These are phyloP conservation scores for Papilio protenor DNA, from an alignment of 2,888 invertebrate species.

Conservation along the genomic window DNA sequence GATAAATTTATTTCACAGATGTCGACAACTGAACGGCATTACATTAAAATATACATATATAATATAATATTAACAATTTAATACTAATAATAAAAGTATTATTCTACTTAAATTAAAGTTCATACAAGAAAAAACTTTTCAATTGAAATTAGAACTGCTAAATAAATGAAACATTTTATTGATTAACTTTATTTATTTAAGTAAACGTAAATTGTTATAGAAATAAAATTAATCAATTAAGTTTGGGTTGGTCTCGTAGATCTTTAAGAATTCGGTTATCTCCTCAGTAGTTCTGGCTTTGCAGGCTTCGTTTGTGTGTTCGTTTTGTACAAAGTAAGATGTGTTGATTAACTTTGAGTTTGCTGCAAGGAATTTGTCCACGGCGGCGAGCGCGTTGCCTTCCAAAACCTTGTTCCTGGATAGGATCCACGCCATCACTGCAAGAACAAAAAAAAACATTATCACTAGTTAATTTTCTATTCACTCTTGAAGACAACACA, in stretches of 20 bases:
- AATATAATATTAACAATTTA: neutral
- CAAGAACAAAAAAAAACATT: constrained; percentile 12
- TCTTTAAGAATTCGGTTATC: constrained; percentile 7
- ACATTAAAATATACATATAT: neutral
- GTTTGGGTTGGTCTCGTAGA: neutral
- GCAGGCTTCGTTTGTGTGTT: constrained; percentile 46
- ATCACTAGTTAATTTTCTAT: neutral
- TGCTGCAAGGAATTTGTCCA: constrained; percentile 66
- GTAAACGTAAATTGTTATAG: neutral
- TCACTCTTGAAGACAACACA: too few relatives aligned
- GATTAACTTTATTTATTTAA: neutral
- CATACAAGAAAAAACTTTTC: neutral
- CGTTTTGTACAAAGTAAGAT: constrained; percentile 43
- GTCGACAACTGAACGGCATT: neutral
- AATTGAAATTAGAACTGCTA: neutral
- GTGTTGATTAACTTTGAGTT: constrained; percentile 62
- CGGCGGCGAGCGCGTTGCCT: constrained; percentile 66
- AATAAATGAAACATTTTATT: neutral
- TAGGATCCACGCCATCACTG: constrained; percentile 71
- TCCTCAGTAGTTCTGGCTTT: constrained; percentile 29
- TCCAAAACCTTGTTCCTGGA: constrained; percentile 68
- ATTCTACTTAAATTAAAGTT: neutral
- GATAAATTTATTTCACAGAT: neutral
- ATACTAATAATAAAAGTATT: neutral
- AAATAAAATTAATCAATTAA: neutral